Percentiles rank a stretch among this genome's conserved stretches.
phyloP scores from a whole-genome alignment of 2,888 invertebrate genomes.

The Hyposoter dolosus region DNA sequence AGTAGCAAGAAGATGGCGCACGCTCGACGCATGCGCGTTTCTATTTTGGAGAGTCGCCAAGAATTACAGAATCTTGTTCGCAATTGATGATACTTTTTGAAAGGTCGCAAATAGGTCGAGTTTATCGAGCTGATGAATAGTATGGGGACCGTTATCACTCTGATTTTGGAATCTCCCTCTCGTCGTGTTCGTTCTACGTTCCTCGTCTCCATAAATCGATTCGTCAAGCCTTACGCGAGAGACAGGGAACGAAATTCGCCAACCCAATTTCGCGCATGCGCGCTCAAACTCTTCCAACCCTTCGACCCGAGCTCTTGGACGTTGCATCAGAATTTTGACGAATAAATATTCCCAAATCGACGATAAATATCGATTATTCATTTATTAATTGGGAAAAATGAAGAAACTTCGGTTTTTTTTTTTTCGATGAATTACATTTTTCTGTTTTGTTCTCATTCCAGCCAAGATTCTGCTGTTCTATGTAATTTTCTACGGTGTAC shows the following conservation, averaged over 20 bases:
- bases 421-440: neutral
- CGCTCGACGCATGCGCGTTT: neutral
- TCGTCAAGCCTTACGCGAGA: slow-evolving; percentile 42
- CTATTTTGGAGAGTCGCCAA: slow-evolving; percentile 30
- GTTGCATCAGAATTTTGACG: neutral
- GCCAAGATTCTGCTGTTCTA: slow-evolving; percentile 98
- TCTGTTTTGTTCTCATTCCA: slow-evolving; percentile 85
- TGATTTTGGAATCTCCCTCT: slow-evolving; percentile 17
- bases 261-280: slow-evolving; percentile 54
- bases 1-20: neutral
- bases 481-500: slow-evolving; percentile 96
- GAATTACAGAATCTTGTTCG: slow-evolving; percentile 17
- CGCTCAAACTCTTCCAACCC: slow-evolving; percentile 44
- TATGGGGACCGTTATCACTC: neutral
- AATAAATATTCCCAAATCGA: neutral
- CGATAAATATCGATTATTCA: neutral
- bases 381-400: neutral
- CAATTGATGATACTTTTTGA: neutral
- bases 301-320: neutral
- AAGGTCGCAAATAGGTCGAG: neutral
- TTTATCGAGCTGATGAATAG: neutral
- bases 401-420: neutral
- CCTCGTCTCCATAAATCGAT: slow-evolving; percentile 58
- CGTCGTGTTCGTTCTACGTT: slow-evolving; percentile 37
- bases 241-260: slow-evolving; percentile 30